Evolutionary conservation across 1,140 invertebrate species (phyloP), one percentile per base, ranked within the genome.

Genomic region (Octopus bimaculoides): DNA sequence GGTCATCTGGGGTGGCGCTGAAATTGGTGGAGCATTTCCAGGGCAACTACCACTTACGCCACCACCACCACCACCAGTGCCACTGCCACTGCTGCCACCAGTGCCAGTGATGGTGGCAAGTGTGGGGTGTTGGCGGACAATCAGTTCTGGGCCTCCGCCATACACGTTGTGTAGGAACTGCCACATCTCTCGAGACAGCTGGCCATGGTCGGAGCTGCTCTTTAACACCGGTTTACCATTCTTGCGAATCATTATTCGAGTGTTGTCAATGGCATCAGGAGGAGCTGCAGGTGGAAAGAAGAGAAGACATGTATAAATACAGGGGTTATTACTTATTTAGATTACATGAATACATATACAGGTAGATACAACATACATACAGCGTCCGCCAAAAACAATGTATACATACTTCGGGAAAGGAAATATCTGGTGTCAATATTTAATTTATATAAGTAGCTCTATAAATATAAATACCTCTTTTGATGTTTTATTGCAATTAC

Each of bases 201-300:
- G 95, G 8, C 94, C 94, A 89, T 95, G 94, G 87, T 96, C 95
- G 0, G 95, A 95, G 55, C 93, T 89, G 54, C 85, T 85, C 84
- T 88, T 87, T 84, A 91, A 79, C 12, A 91, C 82, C 26, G 88
- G 88, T 84, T 92, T 91, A 17, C 92, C 92, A 86, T 92, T 92
- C 81, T 92, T 92, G 80, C 91, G 92, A 52, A 92, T 89, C 78
- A 92, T 89, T 76, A 95, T 95, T 56, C 92, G 92, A 52, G 92
- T 92, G 88, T 97, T 97, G 88, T 96, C 95, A 69, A 98, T 95
- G 9, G 95, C 94, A 75, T 95, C 96, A 14, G 95, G 95, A 56
- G 95, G 94, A 79, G 94, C 94, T 84, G 91, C 91, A 84, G 85
- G 54, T 41, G 26, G 1, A 41, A 2, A 41, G 26, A 41, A 41